Evolutionary conservation across 64 coral and sea anemone genomes (phyloP), one percentile per base, ranked within the genome.

Genomic region (Pocillopora verrucosa): DNA sequence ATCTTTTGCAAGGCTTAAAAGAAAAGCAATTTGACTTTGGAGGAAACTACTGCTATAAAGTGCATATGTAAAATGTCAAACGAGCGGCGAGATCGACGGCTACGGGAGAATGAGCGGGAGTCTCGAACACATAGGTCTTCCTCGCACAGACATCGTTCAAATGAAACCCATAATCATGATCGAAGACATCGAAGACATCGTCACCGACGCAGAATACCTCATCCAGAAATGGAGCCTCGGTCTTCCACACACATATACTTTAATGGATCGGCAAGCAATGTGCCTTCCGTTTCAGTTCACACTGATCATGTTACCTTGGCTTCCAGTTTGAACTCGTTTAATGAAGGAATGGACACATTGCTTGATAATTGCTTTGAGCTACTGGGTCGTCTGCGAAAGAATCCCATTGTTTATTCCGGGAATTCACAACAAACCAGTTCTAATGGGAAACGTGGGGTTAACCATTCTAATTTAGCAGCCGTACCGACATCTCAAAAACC

Each of bases 171-270:
- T 72, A 72, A 25, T 4, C 41, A 4, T 22, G 20, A 38, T 15
- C 19, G 65, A 83, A 67, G 10, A 56, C 65, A 30, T 72, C 64
- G 65, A 25, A 17, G 20, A 45, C 61, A 81, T 68, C 80, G 35
- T 13, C 67, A 70, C 25, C 61, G 79, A 26, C 79, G 57, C 16
- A 72, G 36, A 24, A 37, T 38, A 10, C 26, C 70, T 72, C 82
- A 57, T 13, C 36, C 63, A 16, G 38, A 85, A 85, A 85, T 10
- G 56, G 64, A 38, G 13, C 41, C 64, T 70, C 82, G 37, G 20
- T 72, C 82, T 12, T 85, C 64, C 13, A 85, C 65, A 13, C 82
- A 85, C 51, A 85, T 85, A 56, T 72, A 72, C 57, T 72, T 85
- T 68, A 85, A 16, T 56, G 82, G 64, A 72, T 22, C 36, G 41